A percentile compares a stretch with the other conserved stretches of the same genome.
These are phyloP conservation scores for Labeo calbasu DNA, from an alignment of 2,797 vertebrate species.

Conservation along the genomic window DNA sequence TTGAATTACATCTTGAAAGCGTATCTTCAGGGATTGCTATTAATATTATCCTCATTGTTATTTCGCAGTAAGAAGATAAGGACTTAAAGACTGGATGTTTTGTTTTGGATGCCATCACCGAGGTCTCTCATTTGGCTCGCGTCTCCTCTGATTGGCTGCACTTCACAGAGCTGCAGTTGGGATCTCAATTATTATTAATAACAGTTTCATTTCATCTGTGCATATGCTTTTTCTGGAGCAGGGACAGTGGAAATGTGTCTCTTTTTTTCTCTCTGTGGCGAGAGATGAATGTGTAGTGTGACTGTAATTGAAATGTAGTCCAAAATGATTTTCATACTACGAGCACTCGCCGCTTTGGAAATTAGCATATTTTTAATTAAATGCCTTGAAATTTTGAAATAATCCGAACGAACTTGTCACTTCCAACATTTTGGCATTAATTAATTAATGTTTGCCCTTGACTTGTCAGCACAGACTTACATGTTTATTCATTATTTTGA, in stretches of 20 bases:
- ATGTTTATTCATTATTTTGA: conserved; percentile 69
- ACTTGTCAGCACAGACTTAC: conserved; percentile 67
- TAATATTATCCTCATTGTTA: not conserved
- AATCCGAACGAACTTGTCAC: conserved; percentile 72
- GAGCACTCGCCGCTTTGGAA: conserved; percentile 73
- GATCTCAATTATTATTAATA: conserved; percentile 62
- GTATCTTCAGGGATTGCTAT: conserved; percentile 2
- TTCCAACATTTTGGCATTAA: conserved; percentile 68
- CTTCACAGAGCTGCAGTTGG: conserved; percentile 44
- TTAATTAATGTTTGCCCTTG: conserved; percentile 71
- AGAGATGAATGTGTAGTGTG: conserved; percentile 56
- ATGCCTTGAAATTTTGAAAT: conserved; percentile 67
- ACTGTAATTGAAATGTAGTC: conserved; percentile 74
- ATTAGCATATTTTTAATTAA: conserved; percentile 85
- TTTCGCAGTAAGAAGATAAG: conserved; percentile 19
- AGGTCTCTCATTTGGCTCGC: conserved; percentile 48
- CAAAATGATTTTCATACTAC: conserved; percentile 69
- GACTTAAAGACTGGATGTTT: conserved; percentile 25
- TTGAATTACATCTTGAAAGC: conserved; percentile 1
- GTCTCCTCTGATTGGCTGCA: conserved; percentile 59
- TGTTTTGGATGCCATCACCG: conserved; percentile 21
- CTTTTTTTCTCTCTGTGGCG: conserved; percentile 42
- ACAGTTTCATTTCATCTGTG: conserved; percentile 58
- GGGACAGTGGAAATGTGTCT: conserved; percentile 57
- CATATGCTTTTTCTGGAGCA: conserved; percentile 50